Base-by-base conservation (phyloP, 2,888 invertebrate species). In the Metallyticus violacea region DNA sequence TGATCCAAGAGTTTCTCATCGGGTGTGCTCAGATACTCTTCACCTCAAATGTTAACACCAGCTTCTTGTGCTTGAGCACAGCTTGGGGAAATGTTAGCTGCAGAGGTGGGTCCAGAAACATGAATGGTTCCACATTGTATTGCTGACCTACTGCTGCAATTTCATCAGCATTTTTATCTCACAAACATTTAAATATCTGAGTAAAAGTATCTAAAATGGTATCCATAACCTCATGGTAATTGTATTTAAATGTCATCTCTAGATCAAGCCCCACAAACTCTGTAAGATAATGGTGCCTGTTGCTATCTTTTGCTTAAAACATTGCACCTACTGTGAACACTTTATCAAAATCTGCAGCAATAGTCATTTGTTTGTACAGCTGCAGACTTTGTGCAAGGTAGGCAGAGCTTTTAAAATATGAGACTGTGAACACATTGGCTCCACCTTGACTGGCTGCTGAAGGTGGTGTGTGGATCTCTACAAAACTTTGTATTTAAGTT, bases 281-380 rank as follows among this genome's bases (percentile, higher is more conserved):
- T 0, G 99, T 99, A 90, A 99, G 93, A 92, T 99, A 99, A 4
- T 99, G 94, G 92, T 99, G 99, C 0, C 99, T 99, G 93, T 99
- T 99, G 4, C 99, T 99, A 92, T 99, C 99, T 92, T 99, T 99
- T 0, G 99, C 99, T 88, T 99, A 94, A 92, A 99, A 99, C 85
- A 99, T 93, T 88, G 94, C 93, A 82, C 94, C 94, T 87, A 94
- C 91, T 3, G 94, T 94, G 88, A 92, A 94, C 30, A 97, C 97
- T 93, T 95, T 97, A 89, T 99, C 99, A 91, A 99, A 99, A 92
- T 99, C 99, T 7, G 97, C 98, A 0, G 99, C 98, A 88, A 99
- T 99, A 0, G 99, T 99, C 99, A 99, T 99, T 94, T 99, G 99
- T 91, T 99, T 99, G 93, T 99, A 99, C 0, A 99, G 94, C 92